Conservation (phyloP, 2,113 vertebrate genomes). For the Dipodomys spectabilis region DNA sequence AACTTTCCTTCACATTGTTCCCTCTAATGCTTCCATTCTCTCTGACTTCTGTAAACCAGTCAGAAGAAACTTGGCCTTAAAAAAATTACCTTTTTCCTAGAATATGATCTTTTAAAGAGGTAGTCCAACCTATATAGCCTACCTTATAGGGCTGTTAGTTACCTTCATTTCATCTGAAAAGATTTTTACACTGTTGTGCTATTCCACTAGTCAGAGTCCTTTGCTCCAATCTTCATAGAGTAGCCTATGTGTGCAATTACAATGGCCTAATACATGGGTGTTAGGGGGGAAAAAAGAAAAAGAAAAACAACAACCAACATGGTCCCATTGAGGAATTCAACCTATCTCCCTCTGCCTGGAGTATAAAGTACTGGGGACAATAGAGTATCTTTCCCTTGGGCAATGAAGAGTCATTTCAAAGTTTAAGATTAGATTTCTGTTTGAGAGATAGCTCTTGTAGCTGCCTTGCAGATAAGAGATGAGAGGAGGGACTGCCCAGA, state of each 20-base stretch:
- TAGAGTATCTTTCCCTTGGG: not conserved
- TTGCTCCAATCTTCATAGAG: not conserved
- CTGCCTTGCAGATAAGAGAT: not conserved
- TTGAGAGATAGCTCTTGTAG: not conserved
- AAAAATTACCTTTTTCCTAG: not conserved
- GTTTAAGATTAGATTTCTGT: not conserved
- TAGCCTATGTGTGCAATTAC: not conserved
- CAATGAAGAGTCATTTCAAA: not conserved
- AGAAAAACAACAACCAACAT: not conserved
- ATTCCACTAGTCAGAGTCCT: too few species aligned
- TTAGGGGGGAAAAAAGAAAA: not conserved
- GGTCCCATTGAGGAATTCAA: not conserved
- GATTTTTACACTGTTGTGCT: not conserved
- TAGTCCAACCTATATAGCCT: not conserved
- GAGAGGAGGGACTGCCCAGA: not conserved
- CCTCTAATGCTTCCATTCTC: not conserved
- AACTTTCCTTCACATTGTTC: not conserved
- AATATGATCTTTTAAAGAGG: not conserved
- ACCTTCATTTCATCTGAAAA: slow-evolving; percentile 13
- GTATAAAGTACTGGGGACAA: not conserved
- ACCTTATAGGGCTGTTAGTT: not conserved
- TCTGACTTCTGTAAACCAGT: not conserved
- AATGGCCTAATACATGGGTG: not conserved
- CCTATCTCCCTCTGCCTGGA: not conserved
- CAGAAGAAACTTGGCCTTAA: slow-evolving; percentile 17